A percentile compares a stretch with the other conserved stretches of the same genome.
Evolutionary conservation across 2,888 invertebrate species (phyloP).

Genomic region (Lottia gigantea): DNA sequence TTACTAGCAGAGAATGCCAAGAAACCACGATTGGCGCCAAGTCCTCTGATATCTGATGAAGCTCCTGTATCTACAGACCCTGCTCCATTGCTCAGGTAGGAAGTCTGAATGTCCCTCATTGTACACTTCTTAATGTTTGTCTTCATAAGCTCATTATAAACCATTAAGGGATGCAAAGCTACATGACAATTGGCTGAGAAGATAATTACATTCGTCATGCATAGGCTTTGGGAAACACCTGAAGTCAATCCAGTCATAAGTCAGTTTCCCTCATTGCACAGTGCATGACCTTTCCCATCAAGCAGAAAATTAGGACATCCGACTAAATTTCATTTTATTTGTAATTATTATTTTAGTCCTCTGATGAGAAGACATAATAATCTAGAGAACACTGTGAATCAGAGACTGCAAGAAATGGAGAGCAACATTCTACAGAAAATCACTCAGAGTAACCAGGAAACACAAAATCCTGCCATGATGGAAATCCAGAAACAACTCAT

Average conservation of each 20-base stretch:
- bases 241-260: too few species aligned
- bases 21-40: conserved; percentile 31
- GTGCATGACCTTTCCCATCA: too few species aligned
- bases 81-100: conserved; percentile 39
- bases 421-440: conserved; percentile 42
- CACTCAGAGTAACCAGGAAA: conserved; percentile 5
- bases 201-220: too few species aligned
- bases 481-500: conserved; percentile 42
- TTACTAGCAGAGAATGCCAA: conserved; percentile 22
- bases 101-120: too few species aligned
- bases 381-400: conserved; percentile 46
- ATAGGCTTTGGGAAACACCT: too few species aligned
- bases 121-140: too few species aligned
- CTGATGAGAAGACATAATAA: conserved; percentile 45
- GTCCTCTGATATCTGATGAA: conserved; percentile 25
- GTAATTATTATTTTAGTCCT: conserved; percentile 40
- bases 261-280: too few species aligned
- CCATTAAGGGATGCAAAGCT: too few species aligned
- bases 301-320: too few species aligned
- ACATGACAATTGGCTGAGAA: too few species aligned
- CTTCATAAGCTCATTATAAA: too few species aligned
- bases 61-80: conserved; percentile 26
- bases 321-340: background rate
- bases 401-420: conserved; percentile 46
- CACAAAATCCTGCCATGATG: conserved; percentile 23